Evolutionary conservation across 2,888 invertebrate species (phyloP), one percentile per base, ranked within the genome.

Genomic region (Nezara viridula): DNA sequence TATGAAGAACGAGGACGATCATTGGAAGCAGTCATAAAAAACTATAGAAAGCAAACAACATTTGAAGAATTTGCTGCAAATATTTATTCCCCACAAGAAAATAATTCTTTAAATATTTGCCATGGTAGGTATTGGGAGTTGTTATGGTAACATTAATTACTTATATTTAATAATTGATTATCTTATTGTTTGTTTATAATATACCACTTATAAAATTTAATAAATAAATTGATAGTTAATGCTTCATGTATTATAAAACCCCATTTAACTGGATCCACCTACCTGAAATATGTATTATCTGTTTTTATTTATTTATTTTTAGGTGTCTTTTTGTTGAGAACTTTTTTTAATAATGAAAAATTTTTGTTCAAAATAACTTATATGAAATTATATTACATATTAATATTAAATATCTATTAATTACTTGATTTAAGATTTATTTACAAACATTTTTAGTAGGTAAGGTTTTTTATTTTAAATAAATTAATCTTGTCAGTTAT

Each of bases 1-100:
- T 98, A 98, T 93, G 97, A 98, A 93, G 98, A 98, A 94, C 95
- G 98, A 91, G 96, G 97, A 91, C 95, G 97, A 91, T 96, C 96
- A 49, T 94, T 99, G 91, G 96, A 97, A 92, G 96, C 96, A 88
- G 96, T 99, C 49, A 96, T 98, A 89, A 94, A 95, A 90, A 95
- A 97, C 91, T 97, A 98, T 93, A 97, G 97, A 92, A 96, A 96
- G 92, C 95, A 96, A 90, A 96, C 97, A 91, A 98, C 98, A 89
- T 99, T 98, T 94, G 99, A 99, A 93, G 96, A 96, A 91, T 99
- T 97, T 93, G 95, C 95, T 89, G 95, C 95, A 24, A 94, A 95
- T 91, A 95, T 96, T 89, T 96, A 95, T 92, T 95, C 95, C 90
- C 96, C 96, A 0, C 88, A 88, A 44, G 81, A 77, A 52, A 4